These are phyloP conservation scores for Camelus dromedarius DNA, from an alignment of 2,113 vertebrate species.

Conservation along the genomic window DNA sequence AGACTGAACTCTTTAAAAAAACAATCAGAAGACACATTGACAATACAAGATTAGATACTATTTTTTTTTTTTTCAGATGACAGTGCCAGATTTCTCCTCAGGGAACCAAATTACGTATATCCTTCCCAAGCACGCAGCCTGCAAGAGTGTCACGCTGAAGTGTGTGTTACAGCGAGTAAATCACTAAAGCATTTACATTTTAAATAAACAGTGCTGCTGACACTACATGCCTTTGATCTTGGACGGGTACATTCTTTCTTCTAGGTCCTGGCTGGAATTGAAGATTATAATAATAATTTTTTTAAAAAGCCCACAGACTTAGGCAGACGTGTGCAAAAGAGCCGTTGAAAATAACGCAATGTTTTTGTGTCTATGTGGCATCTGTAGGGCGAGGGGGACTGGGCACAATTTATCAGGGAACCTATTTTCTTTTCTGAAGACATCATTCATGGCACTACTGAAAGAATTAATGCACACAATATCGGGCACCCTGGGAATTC, in stretches of 20 bases:
- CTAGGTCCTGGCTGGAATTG: accelerated
- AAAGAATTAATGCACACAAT: background rate
- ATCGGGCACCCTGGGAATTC: background rate
- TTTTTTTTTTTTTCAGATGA: background rate
- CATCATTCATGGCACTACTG: accelerated
- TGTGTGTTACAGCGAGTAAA: accelerated
- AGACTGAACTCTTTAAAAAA: background rate
- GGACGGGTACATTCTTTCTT: background rate
- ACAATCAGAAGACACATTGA: background rate
- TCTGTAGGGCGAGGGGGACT: background rate
- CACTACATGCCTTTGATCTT: accelerated
- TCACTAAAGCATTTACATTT: background rate
- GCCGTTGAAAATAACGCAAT: accelerated
- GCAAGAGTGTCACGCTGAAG: accelerated
- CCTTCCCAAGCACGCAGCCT: accelerated
- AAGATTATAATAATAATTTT: too few species aligned
- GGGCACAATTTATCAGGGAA: background rate
- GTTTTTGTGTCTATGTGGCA: accelerated
- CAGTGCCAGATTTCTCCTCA: background rate
- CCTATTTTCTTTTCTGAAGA: background rate
- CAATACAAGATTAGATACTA: background rate
- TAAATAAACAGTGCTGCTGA: background rate
- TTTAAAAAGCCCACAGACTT: too few species aligned
- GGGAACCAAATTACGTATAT: background rate
- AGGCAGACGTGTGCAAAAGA: accelerated